Evolutionary conservation across 2,797 vertebrate species (phyloP).

Genomic region (Caiman crocodilus): DNA sequence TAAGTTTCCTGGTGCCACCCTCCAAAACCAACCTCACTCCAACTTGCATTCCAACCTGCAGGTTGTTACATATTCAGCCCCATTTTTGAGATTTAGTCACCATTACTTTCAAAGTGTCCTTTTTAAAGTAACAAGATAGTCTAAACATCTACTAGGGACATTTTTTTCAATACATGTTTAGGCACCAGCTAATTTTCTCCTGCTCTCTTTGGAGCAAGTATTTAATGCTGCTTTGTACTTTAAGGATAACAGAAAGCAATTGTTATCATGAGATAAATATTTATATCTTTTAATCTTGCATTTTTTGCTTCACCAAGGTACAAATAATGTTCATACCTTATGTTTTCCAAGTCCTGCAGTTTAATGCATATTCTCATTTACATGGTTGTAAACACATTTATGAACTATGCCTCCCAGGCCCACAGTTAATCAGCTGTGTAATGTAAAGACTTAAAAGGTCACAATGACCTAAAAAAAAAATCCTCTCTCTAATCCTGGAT

Average conservation of each 20-base stretch:
- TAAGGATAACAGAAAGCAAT: too few species aligned
- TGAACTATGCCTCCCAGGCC: neutral
- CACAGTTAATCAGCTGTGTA: neutral
- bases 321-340: slow-evolving; percentile 18
- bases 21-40: too few species aligned
- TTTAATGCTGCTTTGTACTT: slow-evolving; percentile 7
- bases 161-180: slow-evolving; percentile 3
- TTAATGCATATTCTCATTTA: slow-evolving; percentile 3
- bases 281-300: slow-evolving; percentile 7
- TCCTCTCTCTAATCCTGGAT: neutral
- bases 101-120: neutral
- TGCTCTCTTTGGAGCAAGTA: neutral
- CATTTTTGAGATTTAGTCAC: too few species aligned
- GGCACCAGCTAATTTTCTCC: neutral
- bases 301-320: slow-evolving; percentile 44
- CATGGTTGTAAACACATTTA: neutral
- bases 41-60: neutral
- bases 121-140: neutral
- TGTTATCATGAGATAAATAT: too few species aligned
- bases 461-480: slow-evolving; percentile 20
- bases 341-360: neutral
- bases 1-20: too few species aligned
- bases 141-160: neutral
- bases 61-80: too few species aligned
- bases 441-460: slow-evolving; percentile 31